Percentiles rank a stretch among this genome's conserved stretches.
Conservation (phyloP, 2,113 vertebrate genomes). For the Hystrix cristata region DNA sequence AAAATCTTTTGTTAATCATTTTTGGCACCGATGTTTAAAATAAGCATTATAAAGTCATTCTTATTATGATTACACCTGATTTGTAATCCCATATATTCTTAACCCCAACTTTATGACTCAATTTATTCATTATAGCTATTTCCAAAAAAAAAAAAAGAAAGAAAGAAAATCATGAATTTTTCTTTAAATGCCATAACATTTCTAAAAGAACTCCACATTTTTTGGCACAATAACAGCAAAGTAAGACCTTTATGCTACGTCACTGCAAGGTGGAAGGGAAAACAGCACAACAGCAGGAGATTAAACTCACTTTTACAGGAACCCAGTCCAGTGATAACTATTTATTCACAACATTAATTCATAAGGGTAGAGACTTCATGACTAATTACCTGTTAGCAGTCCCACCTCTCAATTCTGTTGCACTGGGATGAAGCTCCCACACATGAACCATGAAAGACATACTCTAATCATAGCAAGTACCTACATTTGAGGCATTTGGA, state of each 20-base stretch:
- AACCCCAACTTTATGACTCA: neutral
- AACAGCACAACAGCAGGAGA: neutral
- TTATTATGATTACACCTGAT: neutral
- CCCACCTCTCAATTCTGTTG: neutral
- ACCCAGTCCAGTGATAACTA: neutral
- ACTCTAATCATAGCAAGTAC: neutral
- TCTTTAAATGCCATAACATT: neutral
- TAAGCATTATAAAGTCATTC: neutral
- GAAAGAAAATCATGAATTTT: neutral
- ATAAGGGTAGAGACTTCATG: neutral
- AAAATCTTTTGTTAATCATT: conserved; percentile 29
- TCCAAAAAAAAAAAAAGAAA: neutral
- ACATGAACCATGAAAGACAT: neutral
- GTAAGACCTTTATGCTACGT: neutral
- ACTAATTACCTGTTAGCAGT: neutral
- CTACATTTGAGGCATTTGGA: neutral
- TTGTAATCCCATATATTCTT: neutral
- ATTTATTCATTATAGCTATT: conserved; percentile 34
- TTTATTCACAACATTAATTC: neutral
- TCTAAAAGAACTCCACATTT: conserved; percentile 36
- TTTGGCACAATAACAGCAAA: neutral
- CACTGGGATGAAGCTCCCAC: neutral
- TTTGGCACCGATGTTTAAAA: neutral
- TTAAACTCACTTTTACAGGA: neutral
- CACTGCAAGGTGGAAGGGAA: neutral